phyloP scores from a whole-genome alignment of 2,888 invertebrate genomes.

The Lithodes maja region DNA sequence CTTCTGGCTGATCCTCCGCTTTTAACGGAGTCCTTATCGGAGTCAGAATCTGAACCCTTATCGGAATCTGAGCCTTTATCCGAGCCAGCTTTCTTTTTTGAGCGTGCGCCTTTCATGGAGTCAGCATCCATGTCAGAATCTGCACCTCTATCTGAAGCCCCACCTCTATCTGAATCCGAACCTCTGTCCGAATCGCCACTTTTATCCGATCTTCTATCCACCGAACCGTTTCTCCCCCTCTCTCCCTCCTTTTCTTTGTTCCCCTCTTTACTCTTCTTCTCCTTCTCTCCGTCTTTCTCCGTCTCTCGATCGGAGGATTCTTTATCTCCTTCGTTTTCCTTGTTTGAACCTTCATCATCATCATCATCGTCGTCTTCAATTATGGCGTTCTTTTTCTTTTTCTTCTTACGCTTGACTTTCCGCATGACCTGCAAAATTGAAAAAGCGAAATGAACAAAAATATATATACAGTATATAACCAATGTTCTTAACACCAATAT shows the following conservation, averaged over 20 bases:
- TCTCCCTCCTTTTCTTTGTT: conserved; percentile 17
- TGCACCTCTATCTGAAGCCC: too few species aligned
- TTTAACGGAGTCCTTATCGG: conserved; percentile 43
- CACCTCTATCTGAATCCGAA: too few species aligned
- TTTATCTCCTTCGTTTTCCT: neutral
- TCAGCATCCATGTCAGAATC: too few species aligned
- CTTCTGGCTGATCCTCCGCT: neutral
- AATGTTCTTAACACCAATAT: neutral
- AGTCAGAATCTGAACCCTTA: conserved; percentile 36
- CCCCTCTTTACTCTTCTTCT: conserved; percentile 1
- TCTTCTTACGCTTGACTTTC: conserved; percentile 68
- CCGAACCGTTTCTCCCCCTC: conserved; percentile 9
- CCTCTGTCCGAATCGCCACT: neutral
- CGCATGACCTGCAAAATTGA: conserved; percentile 56
- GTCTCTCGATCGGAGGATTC: neutral
- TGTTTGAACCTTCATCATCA: conserved; percentile 41
- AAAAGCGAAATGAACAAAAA: neutral
- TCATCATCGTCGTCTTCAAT: conserved; percentile 70
- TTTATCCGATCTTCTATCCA: conserved; percentile 19
- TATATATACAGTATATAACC: too few species aligned
- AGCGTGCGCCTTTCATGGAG: too few species aligned
- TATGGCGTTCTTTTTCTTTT: conserved; percentile 70
- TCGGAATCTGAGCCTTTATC: neutral
- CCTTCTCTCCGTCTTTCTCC: neutral
- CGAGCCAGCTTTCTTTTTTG: too few species aligned